Conservation (phyloP, 2,888 invertebrate species). For the Trimorus sp. region DNA sequence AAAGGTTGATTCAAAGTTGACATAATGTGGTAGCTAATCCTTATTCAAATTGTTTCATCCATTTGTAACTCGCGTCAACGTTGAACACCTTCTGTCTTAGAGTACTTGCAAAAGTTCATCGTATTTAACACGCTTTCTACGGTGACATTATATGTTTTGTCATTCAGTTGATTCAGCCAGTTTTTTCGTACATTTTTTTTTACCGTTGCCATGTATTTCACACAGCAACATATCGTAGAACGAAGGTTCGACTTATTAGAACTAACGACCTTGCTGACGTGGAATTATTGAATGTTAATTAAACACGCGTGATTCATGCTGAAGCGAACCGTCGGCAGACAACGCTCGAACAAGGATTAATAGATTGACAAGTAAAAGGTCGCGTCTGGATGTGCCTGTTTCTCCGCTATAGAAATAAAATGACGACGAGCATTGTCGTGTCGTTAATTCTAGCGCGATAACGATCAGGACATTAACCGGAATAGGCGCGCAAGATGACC, state of each 20-base stretch:
- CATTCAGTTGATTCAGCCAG: too few species aligned
- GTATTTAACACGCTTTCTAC: too few species aligned
- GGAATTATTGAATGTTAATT: conserved; percentile 66
- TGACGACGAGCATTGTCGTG: conserved; percentile 45
- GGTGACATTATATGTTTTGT: too few species aligned
- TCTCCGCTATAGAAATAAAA: conserved; percentile 55
- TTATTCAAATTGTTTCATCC: too few species aligned
- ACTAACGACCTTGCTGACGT: conserved; percentile 43
- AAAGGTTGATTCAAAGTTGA: too few species aligned
- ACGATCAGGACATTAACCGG: conserved; percentile 58
- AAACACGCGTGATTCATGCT: conserved; percentile 30
- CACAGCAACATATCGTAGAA: too few species aligned
- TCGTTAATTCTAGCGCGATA: conserved; percentile 61
- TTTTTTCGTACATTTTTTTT: too few species aligned
- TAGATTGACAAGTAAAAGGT: conserved; percentile 62
- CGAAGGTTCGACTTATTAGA: conserved; percentile 19
- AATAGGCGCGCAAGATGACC: conserved; percentile 52
- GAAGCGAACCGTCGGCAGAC: conserved; percentile 22
- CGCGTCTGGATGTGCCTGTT: conserved; percentile 39
- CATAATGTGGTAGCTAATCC: too few species aligned
- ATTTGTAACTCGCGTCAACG: too few species aligned
- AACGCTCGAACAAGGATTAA: conserved; percentile 49
- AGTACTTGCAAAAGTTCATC: too few species aligned
- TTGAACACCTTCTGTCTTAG: too few species aligned
- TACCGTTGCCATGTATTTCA: too few species aligned